Evolutionary conservation across 2,888 invertebrate species (phyloP).

Genomic region (Hermodice carunculata): DNA sequence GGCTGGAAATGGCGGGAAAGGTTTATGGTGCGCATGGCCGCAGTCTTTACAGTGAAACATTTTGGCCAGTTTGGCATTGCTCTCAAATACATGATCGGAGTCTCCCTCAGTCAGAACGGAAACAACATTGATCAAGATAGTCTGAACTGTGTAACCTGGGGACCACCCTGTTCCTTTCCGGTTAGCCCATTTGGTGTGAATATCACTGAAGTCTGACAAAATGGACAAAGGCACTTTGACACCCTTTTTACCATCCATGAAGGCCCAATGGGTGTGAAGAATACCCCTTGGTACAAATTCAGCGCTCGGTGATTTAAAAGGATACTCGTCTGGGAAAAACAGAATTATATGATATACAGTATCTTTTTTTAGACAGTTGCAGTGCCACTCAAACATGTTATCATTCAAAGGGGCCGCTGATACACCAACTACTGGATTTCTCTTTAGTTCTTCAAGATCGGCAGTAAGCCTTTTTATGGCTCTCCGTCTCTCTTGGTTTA

Average conservation of each 20-base stretch:
- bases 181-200: conserved; percentile 58
- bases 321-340: conserved; percentile 55
- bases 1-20: conserved; percentile 51
- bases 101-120: conserved; percentile 57
- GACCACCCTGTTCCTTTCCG: conserved; percentile 57
- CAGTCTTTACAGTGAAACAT: conserved; percentile 52
- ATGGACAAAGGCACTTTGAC: conserved; percentile 56
- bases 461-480: conserved; percentile 54
- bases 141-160: too few species aligned
- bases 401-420: conserved; percentile 57
- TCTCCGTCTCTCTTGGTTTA: too few species aligned
- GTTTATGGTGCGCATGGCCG: conserved; percentile 54
- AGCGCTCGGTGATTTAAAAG: conserved; percentile 57
- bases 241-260: conserved; percentile 55
- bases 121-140: conserved; percentile 58
- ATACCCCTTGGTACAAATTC: conserved; percentile 59
- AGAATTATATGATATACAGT: conserved; percentile 56
- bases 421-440: conserved; percentile 54
- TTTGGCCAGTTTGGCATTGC: conserved; percentile 50
- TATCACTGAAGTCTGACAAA: conserved; percentile 57
- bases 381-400: too few species aligned
- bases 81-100: too few species aligned
- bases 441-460: conserved; percentile 51
- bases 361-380: conserved; percentile 56
- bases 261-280: conserved; percentile 54